Evolutionary conservation across 2,888 invertebrate species (phyloP), one percentile per base, ranked within the genome.

Genomic region (Pterostichus madidus): DNA sequence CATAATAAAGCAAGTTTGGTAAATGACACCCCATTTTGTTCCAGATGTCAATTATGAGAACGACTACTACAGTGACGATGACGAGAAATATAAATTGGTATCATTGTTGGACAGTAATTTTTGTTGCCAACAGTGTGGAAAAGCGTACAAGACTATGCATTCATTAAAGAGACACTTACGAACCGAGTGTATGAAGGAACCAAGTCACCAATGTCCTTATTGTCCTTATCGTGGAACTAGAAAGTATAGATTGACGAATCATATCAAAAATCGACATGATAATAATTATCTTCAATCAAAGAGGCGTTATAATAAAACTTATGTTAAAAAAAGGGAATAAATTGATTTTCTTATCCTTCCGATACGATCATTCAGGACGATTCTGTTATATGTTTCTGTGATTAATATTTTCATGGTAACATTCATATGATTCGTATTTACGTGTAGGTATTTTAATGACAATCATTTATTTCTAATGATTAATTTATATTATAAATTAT

Each of bases 141-240:
- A 95, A 90, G 92, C 93, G 84, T 96, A 95, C 91, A 93, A 93
- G 88, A 93, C 93, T 89, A 93, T 93, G 87, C 93, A 94, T 84
- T 94, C 94, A 32, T 90, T 95, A 82, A 93, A 93, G 87, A 92
- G 94, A 82, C 95, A 95, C 88, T 92, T 93, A 86, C 92, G 92
- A 87, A 93, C 93, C 89, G 94, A 95, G 88, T 95, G 95, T 87
- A 91, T 92, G 85, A 92, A 92, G 87, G 91, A 91, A 85, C 93
- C 93, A 32, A 91, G 92, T 87, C 92, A 92, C 90, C 92, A 92
- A 88, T 92, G 92, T 85, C 91, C 91, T 0, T 90, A 91, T 52
- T 92, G 92, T 85, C 89, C 90, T 8, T 91, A 92, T 87, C 89
- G 90, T 78, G 91, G 92, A 79, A 92, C 92, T 86, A 90, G 92